phyloP scores from a whole-genome alignment of 2,797 vertebrate species.

The Crenichthys baileyi region DNA sequence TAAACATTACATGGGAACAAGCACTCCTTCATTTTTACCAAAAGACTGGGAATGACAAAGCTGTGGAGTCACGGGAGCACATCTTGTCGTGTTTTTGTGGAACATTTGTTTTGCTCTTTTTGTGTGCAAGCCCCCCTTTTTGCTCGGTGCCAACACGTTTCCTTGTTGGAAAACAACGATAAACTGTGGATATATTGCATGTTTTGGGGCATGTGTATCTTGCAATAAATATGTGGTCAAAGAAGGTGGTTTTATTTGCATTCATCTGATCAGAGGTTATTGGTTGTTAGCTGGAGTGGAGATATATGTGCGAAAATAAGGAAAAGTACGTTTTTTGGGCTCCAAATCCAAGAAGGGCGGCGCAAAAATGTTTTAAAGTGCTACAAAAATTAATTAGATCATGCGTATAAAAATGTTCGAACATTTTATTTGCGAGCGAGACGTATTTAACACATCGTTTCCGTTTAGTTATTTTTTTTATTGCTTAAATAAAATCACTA shows the following conservation, averaged over 20 bases:
- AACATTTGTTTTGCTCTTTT: conserved; percentile 57
- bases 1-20: conserved; percentile 37
- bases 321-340: neutral
- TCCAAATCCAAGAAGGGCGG: too few relatives aligned
- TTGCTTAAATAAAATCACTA: neutral
- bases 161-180: conserved; percentile 82
- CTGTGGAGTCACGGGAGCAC: conserved; percentile 76
- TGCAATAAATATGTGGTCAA: conserved; percentile 93
- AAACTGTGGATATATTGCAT: conserved; percentile 92
- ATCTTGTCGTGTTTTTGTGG: conserved; percentile 67
- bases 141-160: conserved; percentile 70
- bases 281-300: neutral
- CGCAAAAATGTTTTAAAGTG: neutral
- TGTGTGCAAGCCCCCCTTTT: conserved; percentile 32
- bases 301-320: neutral
- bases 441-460: neutral
- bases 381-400: neutral
- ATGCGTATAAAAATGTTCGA: neutral
- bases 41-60: conserved; percentile 61
- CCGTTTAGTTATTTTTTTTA: neutral
- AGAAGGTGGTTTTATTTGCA: conserved; percentile 35
- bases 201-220: conserved; percentile 95
- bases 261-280: conserved; percentile 1
- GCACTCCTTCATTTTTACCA: conserved; percentile 31
- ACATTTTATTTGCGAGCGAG: neutral